Base-by-base conservation (phyloP, 2,888 invertebrate genomes). In the Netelia fuscicornis region DNA sequence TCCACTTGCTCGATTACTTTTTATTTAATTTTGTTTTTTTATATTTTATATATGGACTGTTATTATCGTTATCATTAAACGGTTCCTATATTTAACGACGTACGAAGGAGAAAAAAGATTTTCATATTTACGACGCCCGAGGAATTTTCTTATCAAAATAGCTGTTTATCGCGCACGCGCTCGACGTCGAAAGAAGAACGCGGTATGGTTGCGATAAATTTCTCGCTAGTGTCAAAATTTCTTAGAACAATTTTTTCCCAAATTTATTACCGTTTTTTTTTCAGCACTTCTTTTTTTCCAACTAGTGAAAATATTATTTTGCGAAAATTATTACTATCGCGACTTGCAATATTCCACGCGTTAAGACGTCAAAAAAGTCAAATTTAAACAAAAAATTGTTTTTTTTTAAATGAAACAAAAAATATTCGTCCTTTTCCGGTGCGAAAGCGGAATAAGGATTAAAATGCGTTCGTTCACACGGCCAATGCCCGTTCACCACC, bases 141-240 rank as follows among this genome's bases (percentile, higher is more conserved):
- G 70, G 81, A 85, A 81, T 78, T 78, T 77, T 79, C 81, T 85
- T 81, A 75, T 71, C 75, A 81, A 85, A 85, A 85, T 81, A 85
- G 25, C 67, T 54, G 68, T 64, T 68, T 58, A 78, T 54, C 60
- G 58, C 60, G 56, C 64, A 58, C 60, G 30, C 30, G 6, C 0
- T 5, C 30, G 30, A 30, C 30, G 30, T 2, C 30, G 72, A 65
- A 42, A 23, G 71, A 70, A 56, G 23, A 44, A 11, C 52, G 52
- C 42, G 54, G 52, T 81, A 65, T 62, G 77, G 76, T 54, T 60
- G 64, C 80, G 72, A 81, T 81, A 81, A 76, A 84, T 72, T 84
- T 48, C 54, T 17, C 48, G 42, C 17, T 70, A 23, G 23, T 52
- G 44, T 54, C 54, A 56, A 62, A 71, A 79, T 64, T 58, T n/a